Conservation (phyloP, 2,888 invertebrate species). For the Ommatoiulus sabulosus region DNA sequence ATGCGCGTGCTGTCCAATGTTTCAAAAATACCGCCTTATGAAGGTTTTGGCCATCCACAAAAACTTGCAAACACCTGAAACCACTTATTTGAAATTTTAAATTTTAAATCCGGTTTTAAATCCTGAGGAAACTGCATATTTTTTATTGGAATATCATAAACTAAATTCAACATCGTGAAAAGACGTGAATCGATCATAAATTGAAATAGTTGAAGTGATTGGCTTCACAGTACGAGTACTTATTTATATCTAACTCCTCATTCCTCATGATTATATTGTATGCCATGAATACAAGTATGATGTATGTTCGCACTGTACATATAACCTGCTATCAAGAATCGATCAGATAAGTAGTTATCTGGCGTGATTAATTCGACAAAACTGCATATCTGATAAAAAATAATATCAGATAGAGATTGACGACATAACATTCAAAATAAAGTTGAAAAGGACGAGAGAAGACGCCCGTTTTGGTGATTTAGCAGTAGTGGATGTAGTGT, state of each 20-base stretch:
- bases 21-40: too few species aligned
- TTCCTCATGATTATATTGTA: neutral
- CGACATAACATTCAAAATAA: neutral
- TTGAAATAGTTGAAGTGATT: too few species aligned
- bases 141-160: too few species aligned
- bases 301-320: neutral
- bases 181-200: too few species aligned
- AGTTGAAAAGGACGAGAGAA: neutral
- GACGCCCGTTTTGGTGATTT: neutral
- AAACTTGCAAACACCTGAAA: too few species aligned
- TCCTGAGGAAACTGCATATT: too few species aligned
- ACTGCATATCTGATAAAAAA: neutral
- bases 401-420: neutral
- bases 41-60: too few species aligned
- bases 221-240: neutral
- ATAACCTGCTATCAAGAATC: neutral
- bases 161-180: too few species aligned
- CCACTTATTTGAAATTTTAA: too few species aligned
- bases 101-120: too few species aligned
- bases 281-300: neutral
- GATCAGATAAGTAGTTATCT: constrained; percentile 14
- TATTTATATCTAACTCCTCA: neutral
- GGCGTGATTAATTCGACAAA: neutral
- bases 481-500: neutral
- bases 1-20: too few species aligned